Evolutionary conservation across 1,140 invertebrate genomes (phyloP).

Genomic region (Diachasma alloeum): DNA sequence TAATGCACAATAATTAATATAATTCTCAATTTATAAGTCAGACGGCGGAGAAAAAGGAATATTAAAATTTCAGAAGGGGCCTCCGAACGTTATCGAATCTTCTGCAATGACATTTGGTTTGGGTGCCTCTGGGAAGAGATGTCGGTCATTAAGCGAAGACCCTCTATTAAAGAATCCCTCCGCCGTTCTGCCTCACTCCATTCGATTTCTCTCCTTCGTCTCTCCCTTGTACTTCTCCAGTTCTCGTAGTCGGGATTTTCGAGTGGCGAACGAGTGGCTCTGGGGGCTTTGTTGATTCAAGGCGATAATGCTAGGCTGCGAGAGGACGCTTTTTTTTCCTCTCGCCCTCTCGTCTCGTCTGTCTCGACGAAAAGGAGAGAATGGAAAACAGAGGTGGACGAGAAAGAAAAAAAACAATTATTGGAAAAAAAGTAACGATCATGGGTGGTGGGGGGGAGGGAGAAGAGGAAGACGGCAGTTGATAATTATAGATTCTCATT

Average conservation of each 20-base stretch:
- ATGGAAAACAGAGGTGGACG: slow-evolving; percentile 11
- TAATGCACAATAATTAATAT: background rate
- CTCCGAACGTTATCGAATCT: slow-evolving; percentile 53
- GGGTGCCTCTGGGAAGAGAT: slow-evolving; percentile 39
- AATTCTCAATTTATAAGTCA: slow-evolving; percentile 1
- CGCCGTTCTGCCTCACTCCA: slow-evolving; percentile 19
- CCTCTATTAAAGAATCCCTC: slow-evolving; percentile 56
- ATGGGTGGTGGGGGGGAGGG: background rate
- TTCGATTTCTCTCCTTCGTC: slow-evolving; percentile 13
- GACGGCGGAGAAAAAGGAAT: slow-evolving; percentile 5
- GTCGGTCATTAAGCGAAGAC: slow-evolving; percentile 58
- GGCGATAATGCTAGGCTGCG: slow-evolving; percentile 60
- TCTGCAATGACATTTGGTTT: slow-evolving; percentile 61
- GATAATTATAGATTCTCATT: slow-evolving; percentile 60
- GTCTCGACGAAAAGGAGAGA: slow-evolving; percentile 41
- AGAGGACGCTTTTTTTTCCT: slow-evolving; percentile 47
- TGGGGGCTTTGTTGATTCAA: slow-evolving; percentile 60
- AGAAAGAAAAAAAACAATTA: slow-evolving; percentile 47
- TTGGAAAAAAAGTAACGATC: slow-evolving; percentile 35
- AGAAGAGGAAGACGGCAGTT: slow-evolving; percentile 45
- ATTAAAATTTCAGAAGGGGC: slow-evolving; percentile 18
- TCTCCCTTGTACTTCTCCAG: background rate
- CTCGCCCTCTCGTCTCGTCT: background rate
- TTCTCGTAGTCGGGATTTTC: background rate
- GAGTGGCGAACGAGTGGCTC: slow-evolving; percentile 28